Evolutionary conservation across 2,888 invertebrate species (phyloP).

Genomic region (Gari tellinella): DNA sequence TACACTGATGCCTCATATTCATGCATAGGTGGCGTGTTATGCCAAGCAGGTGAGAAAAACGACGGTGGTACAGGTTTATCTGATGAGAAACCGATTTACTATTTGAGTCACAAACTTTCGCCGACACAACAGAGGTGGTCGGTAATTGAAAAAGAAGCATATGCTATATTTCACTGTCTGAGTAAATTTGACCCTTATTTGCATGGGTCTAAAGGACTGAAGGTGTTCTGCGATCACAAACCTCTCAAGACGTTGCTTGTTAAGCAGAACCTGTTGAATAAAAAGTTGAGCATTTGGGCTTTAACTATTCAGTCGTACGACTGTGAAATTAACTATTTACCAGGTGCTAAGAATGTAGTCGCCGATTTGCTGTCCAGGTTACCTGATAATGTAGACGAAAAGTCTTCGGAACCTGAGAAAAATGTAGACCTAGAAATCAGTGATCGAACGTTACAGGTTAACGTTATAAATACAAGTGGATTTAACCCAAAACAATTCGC

Average conservation of each 20-base stretch:
- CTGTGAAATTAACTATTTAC: conserved; percentile 6
- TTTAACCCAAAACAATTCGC: neutral
- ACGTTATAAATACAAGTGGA: conserved; percentile 4
- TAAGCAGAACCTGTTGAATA: neutral
- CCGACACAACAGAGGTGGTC: conserved; percentile 10
- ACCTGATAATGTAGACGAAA: conserved; percentile 1
- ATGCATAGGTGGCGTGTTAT: conserved; percentile 14
- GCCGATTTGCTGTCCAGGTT: conserved; percentile 7
- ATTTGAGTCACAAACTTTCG: conserved; percentile 1
- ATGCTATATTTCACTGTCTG: conserved; percentile 3
- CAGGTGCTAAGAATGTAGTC: conserved; percentile 8
- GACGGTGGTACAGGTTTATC: neutral
- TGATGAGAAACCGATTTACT: conserved; percentile 2
- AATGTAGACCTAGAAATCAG: too few species aligned
- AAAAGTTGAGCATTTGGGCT: conserved; percentile 8
- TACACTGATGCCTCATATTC: conserved; percentile 32
- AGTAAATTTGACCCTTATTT: neutral
- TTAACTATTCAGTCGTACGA: conserved; percentile 3
- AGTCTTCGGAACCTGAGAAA: neutral
- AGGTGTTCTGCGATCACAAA: conserved; percentile 3
- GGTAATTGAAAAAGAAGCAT: conserved; percentile 8
- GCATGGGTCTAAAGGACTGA: neutral
- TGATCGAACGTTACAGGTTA: neutral
- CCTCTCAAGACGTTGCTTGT: conserved; percentile 6
- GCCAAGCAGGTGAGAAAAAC: conserved; percentile 13